Evolutionary conservation across 2,888 invertebrate species (phyloP), one percentile per base, ranked within the genome.

Genomic region (Trichopria drosophilae): DNA sequence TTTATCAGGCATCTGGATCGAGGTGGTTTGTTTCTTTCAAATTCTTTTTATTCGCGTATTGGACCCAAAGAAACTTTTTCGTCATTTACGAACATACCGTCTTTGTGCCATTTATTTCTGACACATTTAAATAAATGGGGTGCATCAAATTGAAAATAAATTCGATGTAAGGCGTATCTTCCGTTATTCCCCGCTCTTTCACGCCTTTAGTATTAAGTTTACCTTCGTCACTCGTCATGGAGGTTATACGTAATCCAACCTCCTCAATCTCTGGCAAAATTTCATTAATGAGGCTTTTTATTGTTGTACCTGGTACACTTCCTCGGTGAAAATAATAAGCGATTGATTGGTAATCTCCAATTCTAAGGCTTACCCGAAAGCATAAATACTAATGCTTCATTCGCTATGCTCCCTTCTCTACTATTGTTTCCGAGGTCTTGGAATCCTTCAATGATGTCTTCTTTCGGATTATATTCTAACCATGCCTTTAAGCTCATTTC

Each of bases 391-490:
- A n/a, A n/a, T n/a, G n/a, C n/a, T n/a, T n/a, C n/a, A n/a, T n/a
- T n/a, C n/a, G n/a, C n/a, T n/a, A n/a, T n/a, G n/a, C n/a, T n/a
- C n/a, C n/a, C n/a, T n/a, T n/a, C n/a, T n/a, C n/a, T n/a, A n/a
- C n/a, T n/a, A n/a, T n/a, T n/a, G n/a, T n/a, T n/a, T n/a, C 58
- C 64, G 4, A 62, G 32, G 45, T 66, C 60, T 49, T 59, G 44
- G 34, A 51, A 61, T 5, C 63, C 61, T 24, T 59, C 62, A n/a
- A 62, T 50, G 12, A 52, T 24, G 46, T 63, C 61, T 12, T 46
- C 44, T 46, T 54, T 50, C 3, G 50, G 31, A 16, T 61, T 54
- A 9, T 58, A 63, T 19, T 61, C 50, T 1, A 61, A 47, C 16
- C 49, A 58, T 24, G 50, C 35, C 20, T 57, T 63, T 1, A 62